phyloP scores from a whole-genome alignment of 1,140 invertebrate genomes.

The Amyelois transitella region DNA sequence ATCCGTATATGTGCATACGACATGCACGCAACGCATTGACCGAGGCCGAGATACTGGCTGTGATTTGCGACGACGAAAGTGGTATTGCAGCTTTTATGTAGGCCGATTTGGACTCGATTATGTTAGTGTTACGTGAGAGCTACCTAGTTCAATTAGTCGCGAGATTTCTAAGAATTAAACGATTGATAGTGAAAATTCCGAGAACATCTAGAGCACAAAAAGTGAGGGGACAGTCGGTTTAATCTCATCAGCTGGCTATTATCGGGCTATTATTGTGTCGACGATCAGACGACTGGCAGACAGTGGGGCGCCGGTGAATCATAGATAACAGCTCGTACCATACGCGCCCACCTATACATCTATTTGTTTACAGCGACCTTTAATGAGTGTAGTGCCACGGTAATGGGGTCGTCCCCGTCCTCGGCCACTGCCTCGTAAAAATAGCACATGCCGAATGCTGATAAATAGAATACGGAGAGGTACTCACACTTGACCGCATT shows the following conservation, averaged over 20 bases:
- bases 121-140: conserved; percentile 54
- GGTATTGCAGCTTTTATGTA: conserved; percentile 70
- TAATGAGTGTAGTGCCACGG: conserved; percentile 41
- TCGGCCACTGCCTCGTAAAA: conserved; percentile 37
- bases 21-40: conserved; percentile 66
- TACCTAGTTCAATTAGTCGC: conserved; percentile 1
- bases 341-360: conserved; percentile 53
- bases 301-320: conserved; percentile 64
- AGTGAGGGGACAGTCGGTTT: conserved; percentile 37
- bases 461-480: background rate
- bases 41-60: conserved; percentile 66
- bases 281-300: conserved; percentile 58
- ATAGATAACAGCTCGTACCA: conserved; percentile 52
- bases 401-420: conserved; percentile 35
- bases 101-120: conserved; percentile 59
- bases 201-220: conserved; percentile 1
- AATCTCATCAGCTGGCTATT: conserved; percentile 52
- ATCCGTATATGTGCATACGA: conserved; percentile 67
- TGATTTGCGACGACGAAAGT: conserved; percentile 73
- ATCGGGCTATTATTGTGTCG: conserved; percentile 50
- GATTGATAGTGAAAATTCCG: background rate
- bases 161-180: background rate
- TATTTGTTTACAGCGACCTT: conserved; percentile 62
- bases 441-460: conserved; percentile 18
- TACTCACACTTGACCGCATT: background rate